Evolutionary conservation across 1,140 invertebrate species (phyloP), one percentile per base, ranked within the genome.

Genomic region (Drosophila ohnishii): DNA sequence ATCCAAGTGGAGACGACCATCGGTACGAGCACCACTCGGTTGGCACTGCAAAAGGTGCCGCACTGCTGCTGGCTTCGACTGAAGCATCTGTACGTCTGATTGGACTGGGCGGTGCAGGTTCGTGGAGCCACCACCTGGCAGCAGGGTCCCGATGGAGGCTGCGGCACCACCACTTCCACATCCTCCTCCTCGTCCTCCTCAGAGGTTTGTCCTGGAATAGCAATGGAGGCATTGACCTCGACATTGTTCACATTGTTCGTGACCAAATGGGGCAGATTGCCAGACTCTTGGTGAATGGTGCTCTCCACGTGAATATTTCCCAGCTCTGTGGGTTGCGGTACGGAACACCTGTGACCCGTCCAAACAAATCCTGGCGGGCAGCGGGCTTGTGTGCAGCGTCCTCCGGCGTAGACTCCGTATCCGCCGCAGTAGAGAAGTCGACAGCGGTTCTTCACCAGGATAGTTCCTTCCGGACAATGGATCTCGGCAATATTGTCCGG

Each of bases 121-220:
- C 87, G 66, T n/a, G 88, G 88, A 0, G 76, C 60, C 32, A 86
- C n/a, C 30, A 90, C 76, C 4, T 48, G 69, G 40, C 84, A 90
- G 40, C 85, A 85, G 59, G 37, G 42, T 7, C 16, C 25, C 25
- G n/a, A 30, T 16, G 34, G 45, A 16, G 34, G 30, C 5, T 32
- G 37, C 11, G 50, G 58, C 2, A 25, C 30, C 10, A 48, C 13
- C 8, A 28, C 40, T 3, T 61, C 60, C 1, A 51, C 71, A 4
- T 48, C 39, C 9, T 85, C 39, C 9, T 85, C 75, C 2, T 69
- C 55, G 0, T 69, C 71, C 6, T 73, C 72, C n/a, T 62, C 69
- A 14, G 60, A 63, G 25, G 40, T 25, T 34, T 51, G 48, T 10
- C 60, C 71, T 14, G 45, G 44, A 3, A 80, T 65, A 0, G 58